Evolutionary conservation across 2,797 vertebrate species (phyloP), one percentile per base, ranked within the genome.

Genomic region (Arrhamphus sclerolepis): DNA sequence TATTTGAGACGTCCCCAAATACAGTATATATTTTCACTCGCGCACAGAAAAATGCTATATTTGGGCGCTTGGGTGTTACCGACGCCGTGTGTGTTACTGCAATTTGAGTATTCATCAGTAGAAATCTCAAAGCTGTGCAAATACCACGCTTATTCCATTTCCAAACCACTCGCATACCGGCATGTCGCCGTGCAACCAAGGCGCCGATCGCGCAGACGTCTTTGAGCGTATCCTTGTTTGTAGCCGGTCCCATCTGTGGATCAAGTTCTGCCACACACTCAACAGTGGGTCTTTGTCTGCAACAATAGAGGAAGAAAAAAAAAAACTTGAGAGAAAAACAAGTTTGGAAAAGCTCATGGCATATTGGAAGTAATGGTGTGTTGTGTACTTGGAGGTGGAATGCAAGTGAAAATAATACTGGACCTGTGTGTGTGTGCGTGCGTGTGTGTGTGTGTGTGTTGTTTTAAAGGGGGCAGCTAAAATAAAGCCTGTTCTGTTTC

Each of bases 401-500:
- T 85, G 75, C 2, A 10, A 55, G 54, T 68, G 73, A 77, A 84
- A 83, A 75, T 82, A 81, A 82, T 69, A 70, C 53, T 22, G 1
- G 17, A 42, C 38, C 39, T 2, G 42, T 14, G 65, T 63, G 46
- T 56, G 29, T 21, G n/a, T 26, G 26, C 19, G 64, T 63, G 46
- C 59, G 39, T 20, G 17, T 24, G 65, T 66, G 44, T 67, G 65
- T 66, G 44, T 67, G 31, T 47, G 18, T 48, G 20, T 41, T 46
- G 49, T 50, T 64, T 51, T 62, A 46, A 6, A 24, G 24, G 52
- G 70, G 52, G 75, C 57, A 48, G 75, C 77, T 80, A 62, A 86
- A 88, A 87, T 87, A 89, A 86, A 66, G 81, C 72, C 71, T 9
- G 75, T 81, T 83, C 77, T 87, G 83, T 86, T 81, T 80, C 62